phyloP scores from a whole-genome alignment of 2,797 vertebrate species.

The Gymnodraco acuticeps region DNA sequence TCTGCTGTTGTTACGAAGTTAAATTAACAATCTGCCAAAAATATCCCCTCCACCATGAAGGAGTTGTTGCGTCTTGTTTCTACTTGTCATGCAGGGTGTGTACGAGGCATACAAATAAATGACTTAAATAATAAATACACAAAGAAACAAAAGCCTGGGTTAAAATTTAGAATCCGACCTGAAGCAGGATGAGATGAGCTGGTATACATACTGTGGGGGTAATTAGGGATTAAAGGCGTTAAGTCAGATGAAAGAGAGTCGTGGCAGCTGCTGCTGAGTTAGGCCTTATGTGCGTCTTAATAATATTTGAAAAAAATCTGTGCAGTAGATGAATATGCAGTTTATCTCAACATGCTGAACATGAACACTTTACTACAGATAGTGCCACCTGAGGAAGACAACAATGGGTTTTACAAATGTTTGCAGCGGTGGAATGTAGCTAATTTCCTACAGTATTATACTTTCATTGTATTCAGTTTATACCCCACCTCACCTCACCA shows the following conservation, averaged over 20 bases:
- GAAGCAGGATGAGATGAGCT: not conserved
- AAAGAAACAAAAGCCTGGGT: not conserved
- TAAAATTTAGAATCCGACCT: not conserved
- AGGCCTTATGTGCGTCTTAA: not conserved
- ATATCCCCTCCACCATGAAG: not conserved
- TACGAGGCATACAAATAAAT: not conserved
- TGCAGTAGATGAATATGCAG: not conserved
- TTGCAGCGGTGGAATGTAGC: not conserved
- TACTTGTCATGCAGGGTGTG: not conserved
- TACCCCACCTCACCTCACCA: too few relatives aligned
- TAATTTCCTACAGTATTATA: not conserved
- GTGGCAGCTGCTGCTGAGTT: not conserved
- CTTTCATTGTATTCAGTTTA: too few relatives aligned
- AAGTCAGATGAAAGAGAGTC: not conserved
- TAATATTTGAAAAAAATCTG: not conserved
- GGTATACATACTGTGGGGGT: slow-evolving; percentile 1
- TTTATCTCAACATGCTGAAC: not conserved
- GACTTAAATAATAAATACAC: too few relatives aligned
- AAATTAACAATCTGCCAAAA: not conserved
- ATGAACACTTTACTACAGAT: too few relatives aligned
- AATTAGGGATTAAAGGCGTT: not conserved
- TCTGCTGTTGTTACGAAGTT: not conserved
- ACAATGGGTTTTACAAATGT: not conserved
- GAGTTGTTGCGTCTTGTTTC: slow-evolving; percentile 7
- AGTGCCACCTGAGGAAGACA: not conserved